phyloP scores from a whole-genome alignment of 1,140 invertebrate genomes.

The Drosophila triauraria region DNA sequence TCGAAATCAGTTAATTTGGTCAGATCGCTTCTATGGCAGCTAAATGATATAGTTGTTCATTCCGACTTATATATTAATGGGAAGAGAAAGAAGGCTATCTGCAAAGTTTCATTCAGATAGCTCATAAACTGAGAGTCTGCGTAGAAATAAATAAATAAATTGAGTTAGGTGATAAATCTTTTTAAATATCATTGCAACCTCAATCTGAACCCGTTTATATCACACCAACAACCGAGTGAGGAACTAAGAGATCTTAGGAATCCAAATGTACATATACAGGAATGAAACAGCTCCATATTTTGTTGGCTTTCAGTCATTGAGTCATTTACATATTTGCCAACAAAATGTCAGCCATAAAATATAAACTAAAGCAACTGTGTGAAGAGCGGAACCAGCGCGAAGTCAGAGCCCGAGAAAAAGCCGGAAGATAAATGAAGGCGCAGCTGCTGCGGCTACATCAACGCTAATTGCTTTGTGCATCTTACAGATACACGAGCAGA shows the following conservation, averaged over 20 bases:
- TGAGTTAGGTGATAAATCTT: no score
- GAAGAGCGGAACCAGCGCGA: constrained; percentile 36
- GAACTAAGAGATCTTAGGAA: background rate
- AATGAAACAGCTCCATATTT: constrained; percentile 38
- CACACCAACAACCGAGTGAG: background rate
- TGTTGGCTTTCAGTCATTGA: constrained; percentile 64
- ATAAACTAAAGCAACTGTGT: constrained; percentile 57
- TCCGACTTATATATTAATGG: no score
- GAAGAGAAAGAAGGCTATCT: no score
- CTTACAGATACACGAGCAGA: constrained; percentile 56
- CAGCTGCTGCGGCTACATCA: constrained; percentile 79
- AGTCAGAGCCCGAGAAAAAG: constrained; percentile 24
- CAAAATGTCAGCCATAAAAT: constrained; percentile 69
- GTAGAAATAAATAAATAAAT: no score
- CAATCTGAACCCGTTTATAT: background rate
- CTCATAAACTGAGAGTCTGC: no score
- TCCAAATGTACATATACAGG: background rate
- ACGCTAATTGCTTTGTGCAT: constrained; percentile 79
- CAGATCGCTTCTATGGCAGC: no score
- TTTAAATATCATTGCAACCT: background rate
- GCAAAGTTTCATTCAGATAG: no score
- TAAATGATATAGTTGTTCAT: no score
- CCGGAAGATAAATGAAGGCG: constrained; percentile 75
- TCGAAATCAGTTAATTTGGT: no score
- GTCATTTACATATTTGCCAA: constrained; percentile 73